These are phyloP conservation scores for Balaenoptera acutorostrata DNA, from an alignment of 2,113 vertebrate genomes.

Conservation along the genomic window DNA sequence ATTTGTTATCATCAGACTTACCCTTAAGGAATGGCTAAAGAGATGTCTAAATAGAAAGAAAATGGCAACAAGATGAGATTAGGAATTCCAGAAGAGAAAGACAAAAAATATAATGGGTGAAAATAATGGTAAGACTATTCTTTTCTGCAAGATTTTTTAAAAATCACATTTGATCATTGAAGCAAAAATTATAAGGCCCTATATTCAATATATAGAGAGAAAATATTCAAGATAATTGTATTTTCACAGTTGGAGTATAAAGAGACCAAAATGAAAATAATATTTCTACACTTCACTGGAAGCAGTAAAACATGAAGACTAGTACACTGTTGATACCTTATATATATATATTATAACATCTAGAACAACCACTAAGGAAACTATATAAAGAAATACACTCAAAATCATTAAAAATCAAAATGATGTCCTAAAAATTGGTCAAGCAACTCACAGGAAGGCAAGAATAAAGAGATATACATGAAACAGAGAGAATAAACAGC, in stretches of 20 bases:
- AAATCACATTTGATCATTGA: background rate
- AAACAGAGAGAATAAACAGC: background rate
- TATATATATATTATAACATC: background rate
- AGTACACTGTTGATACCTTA: background rate
- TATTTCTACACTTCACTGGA: background rate
- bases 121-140: background rate
- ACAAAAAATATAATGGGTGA: background rate
- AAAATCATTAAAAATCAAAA: background rate
- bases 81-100: background rate
- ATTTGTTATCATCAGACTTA: background rate
- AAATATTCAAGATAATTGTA: background rate
- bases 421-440: background rate
- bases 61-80: background rate
- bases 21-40: background rate
- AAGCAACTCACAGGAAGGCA: background rate
- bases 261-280: background rate
- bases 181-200: background rate
- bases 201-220: background rate
- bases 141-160: background rate
- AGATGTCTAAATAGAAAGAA: background rate
- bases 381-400: background rate
- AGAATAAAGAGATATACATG: background rate
- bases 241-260: background rate
- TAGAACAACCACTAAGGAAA: background rate
- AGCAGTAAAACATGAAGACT: background rate